Base-by-base conservation (phyloP, 2,888 invertebrate species). In the Volucella bombylans region DNA sequence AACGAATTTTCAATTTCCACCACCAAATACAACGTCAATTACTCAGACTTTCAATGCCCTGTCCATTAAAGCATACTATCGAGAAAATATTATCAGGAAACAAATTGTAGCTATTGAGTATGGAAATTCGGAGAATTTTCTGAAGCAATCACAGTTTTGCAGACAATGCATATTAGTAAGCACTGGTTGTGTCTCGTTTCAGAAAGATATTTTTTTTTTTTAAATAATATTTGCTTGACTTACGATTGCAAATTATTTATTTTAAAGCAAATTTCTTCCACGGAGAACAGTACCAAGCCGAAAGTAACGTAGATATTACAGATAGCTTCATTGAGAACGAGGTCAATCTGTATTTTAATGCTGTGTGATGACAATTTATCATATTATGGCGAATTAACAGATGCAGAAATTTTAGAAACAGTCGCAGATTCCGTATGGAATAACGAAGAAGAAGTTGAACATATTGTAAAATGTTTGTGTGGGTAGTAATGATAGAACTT, bases 151-250 rank as follows among this genome's bases (percentile, higher is more conserved):
- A 82, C 54, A 47, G 9, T 69, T 50, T 81, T 69, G n/a, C 64
- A 81, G 31, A 82, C 80, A 11, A 18, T 82, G 43, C 73, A 82
- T 62, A 65, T 76, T 11, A 82, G 64, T 3, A 82, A 86, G 55
- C 68, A 77, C 50, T 72, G 74, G n/a, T 83, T 73, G 78, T 86
- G 77, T 81, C 41, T 87, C 78, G 79, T 52, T 85, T 86, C 31
- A 82, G 68, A 71, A 87, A 82, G 64, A 80, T 79, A 79, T 18
- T 9, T 50, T 47, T 72, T n/a, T n/a, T n/a, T n/a, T n/a, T n/a
- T n/a, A n/a, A 18, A 50, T 23, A 41, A 23, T 23, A 23, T 23
- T 61, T 38, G 39, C 23, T 55, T 73, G 57, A 18, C 15, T 23
- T 38, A 23, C 12, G 47, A 61, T 55, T 23, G 41, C 68, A 57